Evolutionary conservation across 2,113 vertebrate species (phyloP).

Genomic region (Gymnogyps californianus): DNA sequence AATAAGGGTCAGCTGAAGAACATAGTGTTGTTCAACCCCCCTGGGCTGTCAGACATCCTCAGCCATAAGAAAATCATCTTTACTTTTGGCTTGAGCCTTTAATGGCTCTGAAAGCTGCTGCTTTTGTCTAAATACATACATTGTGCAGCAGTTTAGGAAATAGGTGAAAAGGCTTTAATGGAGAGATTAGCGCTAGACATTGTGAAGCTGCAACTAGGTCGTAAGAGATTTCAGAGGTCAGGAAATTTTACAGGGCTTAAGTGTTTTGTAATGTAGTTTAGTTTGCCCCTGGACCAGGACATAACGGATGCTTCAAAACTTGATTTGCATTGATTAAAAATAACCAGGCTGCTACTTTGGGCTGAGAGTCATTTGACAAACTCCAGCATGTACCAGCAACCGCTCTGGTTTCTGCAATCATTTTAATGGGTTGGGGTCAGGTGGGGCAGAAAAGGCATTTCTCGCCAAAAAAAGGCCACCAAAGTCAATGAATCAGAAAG

Average conservation of each 20-base stretch:
- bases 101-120: constrained; percentile 77
- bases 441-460: not conserved
- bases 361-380: constrained; percentile 38
- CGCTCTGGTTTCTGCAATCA: constrained; percentile 31
- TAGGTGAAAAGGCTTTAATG: constrained; percentile 78
- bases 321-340: constrained; percentile 74
- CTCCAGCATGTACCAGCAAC: constrained; percentile 60
- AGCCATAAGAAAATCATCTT: constrained; percentile 74
- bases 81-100: constrained; percentile 76
- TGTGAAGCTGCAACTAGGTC: constrained; percentile 58
- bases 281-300: constrained; percentile 34
- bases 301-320: constrained; percentile 70
- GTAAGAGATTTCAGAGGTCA: constrained; percentile 77
- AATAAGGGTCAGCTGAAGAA: constrained; percentile 51
- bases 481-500: constrained; percentile 30
- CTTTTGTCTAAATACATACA: constrained; percentile 71
- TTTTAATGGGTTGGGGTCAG: constrained; percentile 46
- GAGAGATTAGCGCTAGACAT: constrained; percentile 73
- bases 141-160: constrained; percentile 46
- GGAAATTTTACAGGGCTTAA: constrained; percentile 74
- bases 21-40: not conserved
- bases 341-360: constrained; percentile 26
- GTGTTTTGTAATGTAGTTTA: constrained; percentile 75
- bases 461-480: not conserved
- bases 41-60: constrained; percentile 43